A percentile compares a stretch with the other conserved stretches of the same genome.
Evolutionary conservation across 2,113 vertebrate genomes (phyloP).

Genomic region (Pterophyllum scalare): DNA sequence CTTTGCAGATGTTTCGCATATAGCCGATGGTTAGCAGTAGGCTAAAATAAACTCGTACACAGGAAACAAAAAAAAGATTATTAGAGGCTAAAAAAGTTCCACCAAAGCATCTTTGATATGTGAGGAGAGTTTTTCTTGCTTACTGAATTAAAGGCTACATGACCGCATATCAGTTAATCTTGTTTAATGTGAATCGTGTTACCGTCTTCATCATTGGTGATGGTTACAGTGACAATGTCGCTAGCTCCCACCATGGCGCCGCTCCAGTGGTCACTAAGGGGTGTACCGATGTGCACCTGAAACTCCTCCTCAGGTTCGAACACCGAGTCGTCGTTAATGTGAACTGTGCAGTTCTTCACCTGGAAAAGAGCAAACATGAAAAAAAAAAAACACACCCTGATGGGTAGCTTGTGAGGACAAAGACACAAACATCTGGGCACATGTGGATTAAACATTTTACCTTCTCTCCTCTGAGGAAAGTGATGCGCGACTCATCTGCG

Average conservation of each 20-base stretch:
- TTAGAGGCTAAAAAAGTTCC: too few relatives aligned
- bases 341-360: constrained; percentile 94
- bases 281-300: constrained; percentile 87
- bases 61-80: too few relatives aligned
- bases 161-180: background rate
- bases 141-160: too few relatives aligned
- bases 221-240: constrained; percentile 85
- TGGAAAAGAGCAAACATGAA: constrained; percentile 42
- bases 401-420: background rate
- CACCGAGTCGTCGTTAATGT: constrained; percentile 90
- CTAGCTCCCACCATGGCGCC: constrained; percentile 89
- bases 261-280: constrained; percentile 94
- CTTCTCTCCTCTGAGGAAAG: constrained; percentile 94
- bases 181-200: constrained; percentile 13
- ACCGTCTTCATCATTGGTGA: constrained; percentile 98
- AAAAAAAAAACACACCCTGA: accelerated
- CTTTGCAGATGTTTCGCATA: too few relatives aligned
- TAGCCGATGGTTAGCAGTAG: too few relatives aligned
- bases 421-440: background rate
- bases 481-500: constrained; percentile 88
- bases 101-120: too few relatives aligned
- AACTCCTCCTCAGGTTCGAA: constrained; percentile 98
- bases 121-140: too few relatives aligned
- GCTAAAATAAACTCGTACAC: too few relatives aligned
- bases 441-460: constrained; percentile 4